These are phyloP conservation scores for Chironomus tepperi DNA, from an alignment of 1,140 invertebrate species.

Conservation along the genomic window DNA sequence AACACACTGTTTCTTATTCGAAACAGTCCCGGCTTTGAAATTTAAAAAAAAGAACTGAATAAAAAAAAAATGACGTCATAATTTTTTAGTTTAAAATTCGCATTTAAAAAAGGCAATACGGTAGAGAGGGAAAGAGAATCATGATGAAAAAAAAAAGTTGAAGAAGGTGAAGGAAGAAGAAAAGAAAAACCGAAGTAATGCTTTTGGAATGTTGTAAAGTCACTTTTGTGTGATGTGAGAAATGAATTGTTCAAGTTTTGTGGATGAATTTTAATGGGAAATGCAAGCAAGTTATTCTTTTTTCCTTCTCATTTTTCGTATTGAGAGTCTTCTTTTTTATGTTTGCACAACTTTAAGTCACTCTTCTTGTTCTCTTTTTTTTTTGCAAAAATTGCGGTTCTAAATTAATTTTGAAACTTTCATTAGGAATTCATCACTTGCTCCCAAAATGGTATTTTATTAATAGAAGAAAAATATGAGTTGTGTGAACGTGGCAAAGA, in stretches of 20 bases:
- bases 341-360: not conserved
- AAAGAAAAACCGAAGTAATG: not conserved
- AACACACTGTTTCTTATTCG: no score
- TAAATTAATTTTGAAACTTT: no score
- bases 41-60: not conserved
- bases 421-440: no score
- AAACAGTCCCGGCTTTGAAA: no score
- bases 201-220: constrained; percentile 13
- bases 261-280: constrained; percentile 13
- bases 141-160: not conserved
- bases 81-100: constrained; percentile 8
- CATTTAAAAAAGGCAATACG: constrained; percentile 2
- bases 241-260: constrained; percentile 14
- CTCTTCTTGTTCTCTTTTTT: no score
- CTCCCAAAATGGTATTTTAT: no score
- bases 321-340: not conserved
- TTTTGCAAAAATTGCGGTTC: no score
- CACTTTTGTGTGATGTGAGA: constrained; percentile 7
- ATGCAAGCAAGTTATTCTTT: constrained; percentile 13
- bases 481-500: no score
- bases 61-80: constrained; percentile 8
- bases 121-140: not conserved
- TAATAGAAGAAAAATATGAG: no score
- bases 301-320: not conserved
- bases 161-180: not conserved